Evolutionary conservation across 2,113 vertebrate genomes (phyloP), one percentile per base, ranked within the genome.

Genomic region (Gobiocypris rarus): DNA sequence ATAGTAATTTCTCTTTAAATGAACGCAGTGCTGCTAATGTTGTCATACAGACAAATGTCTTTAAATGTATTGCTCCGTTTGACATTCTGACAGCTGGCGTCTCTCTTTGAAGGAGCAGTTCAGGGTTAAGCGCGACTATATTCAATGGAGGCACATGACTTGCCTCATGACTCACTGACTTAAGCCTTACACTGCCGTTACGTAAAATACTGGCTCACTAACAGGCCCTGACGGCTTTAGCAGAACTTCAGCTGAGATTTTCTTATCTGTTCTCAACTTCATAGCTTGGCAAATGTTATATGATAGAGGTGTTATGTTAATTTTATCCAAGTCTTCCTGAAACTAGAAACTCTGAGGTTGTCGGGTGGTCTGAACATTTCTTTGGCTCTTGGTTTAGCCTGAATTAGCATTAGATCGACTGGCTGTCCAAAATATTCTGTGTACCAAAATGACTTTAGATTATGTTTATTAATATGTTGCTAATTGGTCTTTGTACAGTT

Each of bases 131-230:
- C n/a, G 19, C 0, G 13, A 58, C 52, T 77, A 22, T 59, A 56
- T 74, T 86, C 67, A 86, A 77, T 73, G 83, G 34, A 70, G 70
- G 56, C 82, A 84, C 54, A 74, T 80, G 3, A 81, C 38, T 48
- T 67, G 54, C 75, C 31, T 77, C 63, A 85, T 87, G 83, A 67
- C 34, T 82, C 63, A 84, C 81, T 85, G 86, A 84, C 74, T 85
- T 77, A 78, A 77, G 54, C 65, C 24, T 75, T 84, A 84, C 83
- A 71, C 73, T 61, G 83, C 81, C 41, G 59, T 84, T 84, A 84
- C 54, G 76, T 77, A 75, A 74, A 74, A 41, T 69, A 67, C 71
- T 73, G 73, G 75, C 83, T 85, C 54, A 61, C 61, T 85, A 73
- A 74, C 61, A 87, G 17, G 56, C 34, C 26, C 80, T 80, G 69